Base-by-base conservation (phyloP, 2,113 vertebrate species). In the Gobius niger region DNA sequence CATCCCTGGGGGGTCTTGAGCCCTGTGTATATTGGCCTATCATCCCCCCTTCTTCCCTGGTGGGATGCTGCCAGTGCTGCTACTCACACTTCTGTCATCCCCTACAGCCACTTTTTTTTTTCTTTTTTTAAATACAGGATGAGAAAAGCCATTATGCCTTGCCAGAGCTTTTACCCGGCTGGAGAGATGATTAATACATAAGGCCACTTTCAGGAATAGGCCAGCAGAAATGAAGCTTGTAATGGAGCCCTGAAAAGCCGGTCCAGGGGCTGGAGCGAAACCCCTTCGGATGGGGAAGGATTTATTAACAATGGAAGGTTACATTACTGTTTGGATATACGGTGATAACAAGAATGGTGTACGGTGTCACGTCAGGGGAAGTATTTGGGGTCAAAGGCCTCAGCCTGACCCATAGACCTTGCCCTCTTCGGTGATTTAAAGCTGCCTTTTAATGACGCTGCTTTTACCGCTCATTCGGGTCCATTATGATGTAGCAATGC, bases 391-490 rank as follows among this genome's bases (percentile, higher is more conserved):
- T 42, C 44, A 64, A 77, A 18, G 34, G 61, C 65, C 80, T 79
- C 75, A 75, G 81, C 68, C 61, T 53, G 9, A n/a, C 19, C 13
- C 69, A 67, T 53, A 50, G 66, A 73, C 44, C 6, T 0, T 47
- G 47, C 60, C 69, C 73, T 77, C 72, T 61, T 11, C 73, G 63
- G 68, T 70, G 72, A 67, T 82, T 85, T 77, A 80, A 82, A 84
- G 68, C 75, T 67, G 76, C 19, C 86, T 81, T 88, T 87, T 84
- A 84, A 87, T 74, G 65, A 73, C 15, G 18, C 73, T 72, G 70
- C 67, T 65, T 72, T 84, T 67, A 66, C 50, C 63, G 57, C 16
- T 69, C 81, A 65, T 86, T 85, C 85, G 81, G 72, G 74, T 72
- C 53, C 65, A 68, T 83, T 83, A 82, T 66, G 70, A 75, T 75